Evolutionary conservation across 2,113 vertebrate species (phyloP).

Genomic region (Oceanites oceanicus): DNA sequence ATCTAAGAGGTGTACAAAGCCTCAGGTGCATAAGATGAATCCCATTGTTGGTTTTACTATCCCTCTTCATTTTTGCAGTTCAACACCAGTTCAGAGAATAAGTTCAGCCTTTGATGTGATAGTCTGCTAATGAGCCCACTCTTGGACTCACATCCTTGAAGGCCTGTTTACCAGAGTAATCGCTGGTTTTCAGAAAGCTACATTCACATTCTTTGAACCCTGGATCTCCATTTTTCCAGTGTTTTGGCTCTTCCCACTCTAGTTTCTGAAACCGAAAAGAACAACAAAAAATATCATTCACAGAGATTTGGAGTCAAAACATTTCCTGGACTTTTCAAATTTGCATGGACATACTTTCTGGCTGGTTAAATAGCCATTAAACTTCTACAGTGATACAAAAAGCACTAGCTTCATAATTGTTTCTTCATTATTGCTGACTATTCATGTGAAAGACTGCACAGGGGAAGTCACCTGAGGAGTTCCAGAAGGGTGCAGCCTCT

Average conservation of each 20-base stretch:
- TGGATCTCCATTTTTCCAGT: neutral
- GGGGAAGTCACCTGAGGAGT: neutral
- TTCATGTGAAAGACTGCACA: neutral
- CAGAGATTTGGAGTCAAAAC: neutral
- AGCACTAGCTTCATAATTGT: neutral
- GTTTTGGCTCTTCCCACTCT: neutral
- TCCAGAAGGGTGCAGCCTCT: neutral
- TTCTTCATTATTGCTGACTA: neutral
- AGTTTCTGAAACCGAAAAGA: neutral
- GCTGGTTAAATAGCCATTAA: neutral
- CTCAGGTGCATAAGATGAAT: neutral
- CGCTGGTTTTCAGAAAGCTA: neutral
- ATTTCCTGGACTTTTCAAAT: neutral
- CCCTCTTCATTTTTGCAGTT: neutral
- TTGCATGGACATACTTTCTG: neutral
- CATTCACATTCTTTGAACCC: neutral
- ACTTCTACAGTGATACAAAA: neutral
- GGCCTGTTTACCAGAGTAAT: neutral
- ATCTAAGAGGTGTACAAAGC: neutral
- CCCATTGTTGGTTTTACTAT: neutral
- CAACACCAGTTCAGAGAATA: neutral
- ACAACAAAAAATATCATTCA: neutral
- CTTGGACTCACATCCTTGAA: neutral
- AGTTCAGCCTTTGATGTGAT: neutral
- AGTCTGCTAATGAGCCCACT: neutral